Evolutionary conservation across 2,797 vertebrate genomes (phyloP).

Genomic region (Heteromormyrus szaboi): DNA sequence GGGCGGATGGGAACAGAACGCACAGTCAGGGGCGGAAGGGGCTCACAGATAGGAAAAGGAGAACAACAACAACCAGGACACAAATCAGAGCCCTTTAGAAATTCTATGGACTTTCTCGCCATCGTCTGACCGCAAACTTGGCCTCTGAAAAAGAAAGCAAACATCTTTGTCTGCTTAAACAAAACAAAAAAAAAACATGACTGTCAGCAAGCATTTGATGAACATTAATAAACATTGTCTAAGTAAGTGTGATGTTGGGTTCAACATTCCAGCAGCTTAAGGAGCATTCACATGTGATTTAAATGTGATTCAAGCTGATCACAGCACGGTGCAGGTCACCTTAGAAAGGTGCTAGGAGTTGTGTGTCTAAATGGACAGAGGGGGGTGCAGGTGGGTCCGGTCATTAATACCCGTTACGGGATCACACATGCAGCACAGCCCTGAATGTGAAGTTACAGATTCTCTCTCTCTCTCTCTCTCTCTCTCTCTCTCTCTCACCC

Average conservation of each 20-base stretch:
- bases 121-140: neutral
- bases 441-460: neutral
- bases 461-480: neutral
- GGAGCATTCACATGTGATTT: neutral
- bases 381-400: neutral
- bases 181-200: neutral
- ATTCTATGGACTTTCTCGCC: neutral
- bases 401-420: neutral
- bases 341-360: neutral
- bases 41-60: constrained; percentile 37
- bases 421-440: neutral
- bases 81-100: neutral
- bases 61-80: constrained; percentile 32
- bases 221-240: neutral
- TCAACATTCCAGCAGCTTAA: too few species aligned
- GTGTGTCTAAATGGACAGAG: neutral
- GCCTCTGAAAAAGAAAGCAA: neutral
- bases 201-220: neutral
- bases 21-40: constrained; percentile 32
- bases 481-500: too few species aligned
- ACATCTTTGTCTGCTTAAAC: neutral
- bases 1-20: constrained; percentile 38
- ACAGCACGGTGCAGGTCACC: neutral
- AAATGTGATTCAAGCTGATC: neutral
- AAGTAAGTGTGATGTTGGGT: neutral